A percentile compares a stretch with the other conserved stretches of the same genome.
phyloP scores from a whole-genome alignment of 2,797 vertebrate species.

The Miichthys miiuy region DNA sequence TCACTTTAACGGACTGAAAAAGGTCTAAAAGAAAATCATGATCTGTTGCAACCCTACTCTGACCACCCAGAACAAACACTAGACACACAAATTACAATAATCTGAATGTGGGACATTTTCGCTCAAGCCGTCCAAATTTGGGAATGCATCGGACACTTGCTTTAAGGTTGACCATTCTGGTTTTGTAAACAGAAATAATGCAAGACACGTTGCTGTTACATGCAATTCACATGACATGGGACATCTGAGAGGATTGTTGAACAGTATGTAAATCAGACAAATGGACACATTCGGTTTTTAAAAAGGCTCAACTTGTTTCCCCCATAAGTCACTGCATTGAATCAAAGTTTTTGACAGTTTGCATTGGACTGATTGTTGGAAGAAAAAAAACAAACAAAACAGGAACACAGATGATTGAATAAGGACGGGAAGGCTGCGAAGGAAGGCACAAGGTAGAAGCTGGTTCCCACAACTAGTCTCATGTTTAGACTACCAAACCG shows the following conservation, averaged over 20 bases:
- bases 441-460: conserved; percentile 78
- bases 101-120: neutral
- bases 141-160: neutral
- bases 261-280: conserved; percentile 27
- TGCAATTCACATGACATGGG: conserved; percentile 36
- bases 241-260: conserved; percentile 21
- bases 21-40: neutral
- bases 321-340: conserved; percentile 28
- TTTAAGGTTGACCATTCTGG: neutral
- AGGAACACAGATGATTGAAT: conserved; percentile 43
- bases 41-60: neutral
- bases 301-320: conserved; percentile 59
- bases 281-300: conserved; percentile 58
- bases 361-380: conserved; percentile 53
- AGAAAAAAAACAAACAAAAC: conserved; percentile 28
- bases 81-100: conserved; percentile 19
- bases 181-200: neutral
- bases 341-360: conserved; percentile 38
- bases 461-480: conserved; percentile 57
- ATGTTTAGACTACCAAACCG: conserved; percentile 35
- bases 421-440: conserved; percentile 57
- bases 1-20: neutral
- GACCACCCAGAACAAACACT: conserved; percentile 12
- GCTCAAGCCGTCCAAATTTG: neutral
- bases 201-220: conserved; percentile 25